Conservation (phyloP, 2,797 vertebrate genomes). For the Urophycis tenuis region DNA sequence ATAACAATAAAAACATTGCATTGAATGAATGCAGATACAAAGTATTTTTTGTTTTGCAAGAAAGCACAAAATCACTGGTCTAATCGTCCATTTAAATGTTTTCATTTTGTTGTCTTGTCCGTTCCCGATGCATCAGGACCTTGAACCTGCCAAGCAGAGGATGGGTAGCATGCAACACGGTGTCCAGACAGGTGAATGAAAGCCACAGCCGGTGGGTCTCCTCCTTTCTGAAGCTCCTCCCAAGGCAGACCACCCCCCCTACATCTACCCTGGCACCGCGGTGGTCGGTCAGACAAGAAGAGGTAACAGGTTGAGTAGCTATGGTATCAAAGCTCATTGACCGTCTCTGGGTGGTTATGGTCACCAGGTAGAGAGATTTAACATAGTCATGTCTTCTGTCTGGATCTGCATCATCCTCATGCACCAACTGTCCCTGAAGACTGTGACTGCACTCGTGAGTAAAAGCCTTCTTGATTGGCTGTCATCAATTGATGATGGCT, state of each 20-base stretch:
- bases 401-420: not conserved
- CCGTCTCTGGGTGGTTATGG: not conserved
- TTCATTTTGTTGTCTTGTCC: not conserved
- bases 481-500: not conserved
- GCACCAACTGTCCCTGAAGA: not conserved
- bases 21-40: too few relatives aligned
- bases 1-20: too few relatives aligned
- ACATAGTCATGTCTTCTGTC: not conserved
- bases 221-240: not conserved
- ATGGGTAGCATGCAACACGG: not conserved
- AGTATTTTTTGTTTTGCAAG: too few relatives aligned
- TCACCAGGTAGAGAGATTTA: not conserved
- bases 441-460: not conserved
- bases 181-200: not conserved
- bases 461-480: not conserved
- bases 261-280: not conserved
- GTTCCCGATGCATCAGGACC: not conserved
- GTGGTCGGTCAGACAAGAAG: too few relatives aligned
- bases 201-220: not conserved
- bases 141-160: not conserved
- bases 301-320: not conserved
- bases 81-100: too few relatives aligned
- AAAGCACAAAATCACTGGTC: too few relatives aligned
- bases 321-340: not conserved
- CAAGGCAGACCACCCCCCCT: not conserved